These are phyloP conservation scores for Xestia xanthographa DNA, from an alignment of 2,888 invertebrate species.

Conservation along the genomic window DNA sequence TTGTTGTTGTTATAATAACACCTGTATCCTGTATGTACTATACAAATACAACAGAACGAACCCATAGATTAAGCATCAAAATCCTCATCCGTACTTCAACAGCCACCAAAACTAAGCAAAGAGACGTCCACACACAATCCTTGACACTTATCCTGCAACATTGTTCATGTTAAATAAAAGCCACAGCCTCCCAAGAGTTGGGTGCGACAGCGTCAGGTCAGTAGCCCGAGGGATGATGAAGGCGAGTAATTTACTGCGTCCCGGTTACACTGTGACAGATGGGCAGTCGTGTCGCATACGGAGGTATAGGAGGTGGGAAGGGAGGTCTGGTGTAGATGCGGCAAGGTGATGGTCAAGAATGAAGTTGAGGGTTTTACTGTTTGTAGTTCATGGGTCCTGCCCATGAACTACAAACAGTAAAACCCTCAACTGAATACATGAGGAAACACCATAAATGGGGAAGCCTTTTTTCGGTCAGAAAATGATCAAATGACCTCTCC, in stretches of 20 bases:
- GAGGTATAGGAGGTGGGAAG: constrained; percentile 39
- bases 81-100: constrained; percentile 7
- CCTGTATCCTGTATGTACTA: not conserved
- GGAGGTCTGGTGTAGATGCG: constrained; percentile 31
- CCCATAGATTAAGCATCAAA: constrained; percentile 1
- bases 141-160: constrained; percentile 56
- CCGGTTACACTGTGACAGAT: constrained; percentile 86
- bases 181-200: constrained; percentile 67
- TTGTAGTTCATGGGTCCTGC: not conserved
- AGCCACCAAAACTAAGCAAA: constrained; percentile 18
- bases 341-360: constrained; percentile 4
- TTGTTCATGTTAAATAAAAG: constrained; percentile 74
- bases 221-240: constrained; percentile 83
- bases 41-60: not conserved
- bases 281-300: constrained; percentile 79
- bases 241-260: constrained; percentile 87
- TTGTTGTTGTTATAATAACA: not conserved
- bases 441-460: no score
- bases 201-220: constrained; percentile 77
- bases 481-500: no score
- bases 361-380: no score
- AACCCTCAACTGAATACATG: no score
- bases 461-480: no score
- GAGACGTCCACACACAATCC: constrained; percentile 34
- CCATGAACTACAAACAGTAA: no score